Evolutionary conservation across 2,797 vertebrate genomes (phyloP).

Genomic region (Macropodus opercularis): DNA sequence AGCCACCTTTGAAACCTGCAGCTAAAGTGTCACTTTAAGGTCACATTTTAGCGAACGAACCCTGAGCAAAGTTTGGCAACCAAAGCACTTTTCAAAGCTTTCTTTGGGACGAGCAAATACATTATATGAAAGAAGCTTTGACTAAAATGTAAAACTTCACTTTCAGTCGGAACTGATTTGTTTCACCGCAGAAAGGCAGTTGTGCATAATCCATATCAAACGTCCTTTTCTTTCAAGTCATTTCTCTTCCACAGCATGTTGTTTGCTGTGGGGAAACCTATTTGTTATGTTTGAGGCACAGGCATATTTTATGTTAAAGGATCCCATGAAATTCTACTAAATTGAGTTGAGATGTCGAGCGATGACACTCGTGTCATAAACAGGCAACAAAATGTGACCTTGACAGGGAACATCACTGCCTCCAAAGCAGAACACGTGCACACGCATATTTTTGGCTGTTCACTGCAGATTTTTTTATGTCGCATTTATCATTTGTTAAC

Average conservation of each 20-base stretch:
- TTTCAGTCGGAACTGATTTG: neutral
- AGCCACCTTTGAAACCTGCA: neutral
- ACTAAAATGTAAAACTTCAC: neutral
- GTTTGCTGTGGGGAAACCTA: neutral
- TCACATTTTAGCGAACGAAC: neutral
- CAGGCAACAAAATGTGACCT: slow-evolving; percentile 6
- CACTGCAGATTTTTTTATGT: neutral
- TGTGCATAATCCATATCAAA: neutral
- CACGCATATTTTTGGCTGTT: neutral
- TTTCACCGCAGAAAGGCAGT: neutral
- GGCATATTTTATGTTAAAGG: neutral
- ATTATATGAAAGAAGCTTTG: neutral
- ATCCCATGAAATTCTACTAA: neutral
- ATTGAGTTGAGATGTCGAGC: slow-evolving; percentile 1
- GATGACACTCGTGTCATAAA: slow-evolving; percentile 20
- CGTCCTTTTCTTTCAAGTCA: neutral
- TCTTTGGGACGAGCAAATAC: no score
- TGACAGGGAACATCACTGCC: neutral
- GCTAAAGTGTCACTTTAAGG: neutral
- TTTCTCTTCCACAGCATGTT: neutral
- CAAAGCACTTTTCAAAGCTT: neutral
- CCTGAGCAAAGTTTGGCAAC: neutral
- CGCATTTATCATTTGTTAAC: slow-evolving; percentile 21
- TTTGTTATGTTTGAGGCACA: neutral
- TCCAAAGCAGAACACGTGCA: neutral